A percentile compares a stretch with the other conserved stretches of the same genome.
Evolutionary conservation across 2,888 invertebrate genomes (phyloP).

Genomic region (Lepetodrilus schrolli): DNA sequence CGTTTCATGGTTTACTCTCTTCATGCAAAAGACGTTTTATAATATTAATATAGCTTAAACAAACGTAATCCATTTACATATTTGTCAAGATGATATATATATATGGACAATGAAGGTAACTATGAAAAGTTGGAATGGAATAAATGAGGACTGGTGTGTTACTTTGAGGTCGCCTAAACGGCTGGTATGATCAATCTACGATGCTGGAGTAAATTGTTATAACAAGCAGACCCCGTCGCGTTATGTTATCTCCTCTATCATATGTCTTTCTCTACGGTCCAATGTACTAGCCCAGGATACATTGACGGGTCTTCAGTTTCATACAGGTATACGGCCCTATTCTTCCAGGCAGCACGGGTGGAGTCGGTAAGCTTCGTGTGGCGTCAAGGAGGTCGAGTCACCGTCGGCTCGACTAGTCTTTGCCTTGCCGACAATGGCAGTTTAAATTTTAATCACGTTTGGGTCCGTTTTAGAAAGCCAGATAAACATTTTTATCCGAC

Average conservation of each 20-base stretch:
- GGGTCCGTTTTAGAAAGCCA: neutral
- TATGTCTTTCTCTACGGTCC: no score
- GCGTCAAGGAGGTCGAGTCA: neutral
- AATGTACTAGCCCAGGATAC: no score
- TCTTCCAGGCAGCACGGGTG: neutral
- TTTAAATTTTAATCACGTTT: conserved; percentile 33
- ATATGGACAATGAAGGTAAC: neutral
- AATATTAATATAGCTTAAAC: neutral
- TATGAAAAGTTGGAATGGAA: neutral
- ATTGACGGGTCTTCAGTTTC: no score
- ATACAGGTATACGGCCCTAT: no score
- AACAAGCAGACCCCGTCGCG: no score
- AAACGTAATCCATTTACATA: neutral
- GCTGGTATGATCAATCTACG: no score
- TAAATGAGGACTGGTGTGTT: no score
- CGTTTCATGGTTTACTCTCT: neutral
- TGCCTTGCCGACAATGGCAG: conserved; percentile 3
- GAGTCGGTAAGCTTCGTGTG: neutral
- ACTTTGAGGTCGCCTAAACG: no score
- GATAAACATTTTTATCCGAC: conserved; percentile 10
- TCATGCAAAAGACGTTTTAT: neutral
- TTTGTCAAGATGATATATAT: neutral
- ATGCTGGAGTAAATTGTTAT: no score
- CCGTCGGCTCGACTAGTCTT: conserved; percentile 1
- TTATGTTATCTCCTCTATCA: no score